Evolutionary conservation across 2,797 vertebrate genomes (phyloP).

Genomic region (Chelon labrosus): DNA sequence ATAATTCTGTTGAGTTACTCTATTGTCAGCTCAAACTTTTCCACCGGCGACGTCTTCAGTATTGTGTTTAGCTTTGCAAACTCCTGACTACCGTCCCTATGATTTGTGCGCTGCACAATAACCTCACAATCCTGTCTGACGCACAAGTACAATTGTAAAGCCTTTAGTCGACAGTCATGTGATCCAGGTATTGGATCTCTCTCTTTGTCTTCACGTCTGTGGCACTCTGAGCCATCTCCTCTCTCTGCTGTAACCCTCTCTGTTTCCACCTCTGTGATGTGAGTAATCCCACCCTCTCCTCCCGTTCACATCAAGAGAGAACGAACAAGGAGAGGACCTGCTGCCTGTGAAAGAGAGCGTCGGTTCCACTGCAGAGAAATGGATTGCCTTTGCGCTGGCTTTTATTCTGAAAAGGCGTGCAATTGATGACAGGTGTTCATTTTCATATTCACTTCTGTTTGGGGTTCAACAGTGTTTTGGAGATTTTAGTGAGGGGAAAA

Average conservation of each 20-base stretch:
- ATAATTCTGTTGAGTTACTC: too few species aligned
- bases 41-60: too few species aligned
- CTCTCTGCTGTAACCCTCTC: slow-evolving; percentile 28
- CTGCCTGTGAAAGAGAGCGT: slow-evolving; percentile 50
- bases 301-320: slow-evolving; percentile 31
- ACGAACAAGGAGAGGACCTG: slow-evolving; percentile 12
- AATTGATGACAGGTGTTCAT: slow-evolving; percentile 50
- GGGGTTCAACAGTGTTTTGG: background rate
- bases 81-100: too few species aligned
- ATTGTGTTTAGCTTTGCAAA: too few species aligned
- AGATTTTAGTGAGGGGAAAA: background rate
- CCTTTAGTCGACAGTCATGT: slow-evolving; percentile 7
- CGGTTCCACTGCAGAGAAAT: slow-evolving; percentile 22
- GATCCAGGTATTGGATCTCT: slow-evolving; percentile 30
- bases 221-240: slow-evolving; percentile 5
- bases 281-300: slow-evolving; percentile 43
- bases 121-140: background rate
- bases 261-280: slow-evolving; percentile 54
- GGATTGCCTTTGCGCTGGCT: background rate
- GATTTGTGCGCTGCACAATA: background rate
- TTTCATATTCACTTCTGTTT: slow-evolving; percentile 42
- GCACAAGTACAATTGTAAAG: background rate
- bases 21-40: too few species aligned
- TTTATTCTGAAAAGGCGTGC: slow-evolving; percentile 34
- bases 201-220: slow-evolving; percentile 11